Conservation (phyloP, 2,888 invertebrate species). For the Brachyopa scutellaris region DNA sequence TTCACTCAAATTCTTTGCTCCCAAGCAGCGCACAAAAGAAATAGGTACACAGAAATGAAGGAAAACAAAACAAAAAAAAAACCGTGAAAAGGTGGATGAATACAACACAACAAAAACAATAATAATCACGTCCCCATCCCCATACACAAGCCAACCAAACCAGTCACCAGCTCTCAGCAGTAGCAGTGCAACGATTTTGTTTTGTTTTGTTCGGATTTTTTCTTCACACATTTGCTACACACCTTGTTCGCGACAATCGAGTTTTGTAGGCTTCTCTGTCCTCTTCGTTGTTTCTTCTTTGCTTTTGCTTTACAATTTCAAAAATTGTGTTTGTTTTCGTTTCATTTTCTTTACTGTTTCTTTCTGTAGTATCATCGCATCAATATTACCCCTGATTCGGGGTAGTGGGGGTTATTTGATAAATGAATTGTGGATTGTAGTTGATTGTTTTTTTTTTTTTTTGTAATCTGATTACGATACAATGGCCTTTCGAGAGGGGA, state of each 20-base stretch:
- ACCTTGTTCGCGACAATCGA: slow-evolving; percentile 46
- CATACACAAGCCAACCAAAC: background rate
- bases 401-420: background rate
- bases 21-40: background rate
- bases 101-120: slow-evolving; percentile 61
- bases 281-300: background rate
- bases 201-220: slow-evolving; percentile 65
- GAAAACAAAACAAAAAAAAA: slow-evolving; percentile 14
- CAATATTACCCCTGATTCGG: background rate
- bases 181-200: slow-evolving; percentile 43
- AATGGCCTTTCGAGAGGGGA: slow-evolving; percentile 33
- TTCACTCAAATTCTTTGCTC: slow-evolving; percentile 58
- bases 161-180: background rate
- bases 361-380: background rate
- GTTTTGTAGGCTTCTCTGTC: background rate
- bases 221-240: slow-evolving; percentile 37
- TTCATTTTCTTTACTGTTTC: slow-evolving; percentile 18
- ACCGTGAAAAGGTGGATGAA: slow-evolving; percentile 22
- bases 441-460: background rate
- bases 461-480: slow-evolving; percentile 23
- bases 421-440: slow-evolving; percentile 40
- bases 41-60: background rate
- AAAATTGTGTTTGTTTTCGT: slow-evolving; percentile 24
- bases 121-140: slow-evolving; percentile 33
- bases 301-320: too few species aligned